Evolutionary conservation across 2,888 invertebrate species (phyloP).

Genomic region (Hirtodrosophila alboralis): DNA sequence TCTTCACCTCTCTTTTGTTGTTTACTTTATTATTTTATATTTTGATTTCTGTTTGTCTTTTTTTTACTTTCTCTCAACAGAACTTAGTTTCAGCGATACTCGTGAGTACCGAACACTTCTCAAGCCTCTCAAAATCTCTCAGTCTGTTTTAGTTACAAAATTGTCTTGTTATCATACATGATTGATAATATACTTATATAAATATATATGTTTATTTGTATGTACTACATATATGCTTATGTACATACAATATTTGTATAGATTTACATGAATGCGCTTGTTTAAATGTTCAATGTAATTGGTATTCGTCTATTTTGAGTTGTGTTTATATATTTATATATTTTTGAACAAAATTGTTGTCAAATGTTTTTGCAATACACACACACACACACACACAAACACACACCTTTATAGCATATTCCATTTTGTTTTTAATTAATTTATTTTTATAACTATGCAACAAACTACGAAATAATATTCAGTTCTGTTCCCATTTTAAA

Average conservation of each 20-base stretch:
- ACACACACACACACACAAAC: constrained; percentile 4
- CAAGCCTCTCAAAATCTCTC: constrained; percentile 33
- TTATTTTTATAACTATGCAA: constrained; percentile 7
- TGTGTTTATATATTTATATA: constrained; percentile 10
- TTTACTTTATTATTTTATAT: constrained; percentile 21
- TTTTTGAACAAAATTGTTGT: constrained; percentile 5
- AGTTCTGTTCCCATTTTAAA: not conserved
- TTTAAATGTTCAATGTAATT: constrained; percentile 38
- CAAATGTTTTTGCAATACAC: constrained; percentile 3
- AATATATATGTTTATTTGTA: constrained; percentile 1
- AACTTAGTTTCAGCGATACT: constrained; percentile 84
- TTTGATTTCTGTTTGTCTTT: constrained; percentile 55
- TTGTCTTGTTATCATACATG: constrained; percentile 15
- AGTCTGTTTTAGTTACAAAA: constrained; percentile 21
- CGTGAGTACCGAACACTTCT: constrained; percentile 76
- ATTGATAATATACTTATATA: constrained; percentile 16
- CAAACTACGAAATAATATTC: constrained; percentile 2
- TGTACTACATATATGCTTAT: constrained; percentile 17
- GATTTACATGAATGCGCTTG: constrained; percentile 44
- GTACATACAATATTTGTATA: constrained; percentile 31
- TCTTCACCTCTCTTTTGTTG: constrained; percentile 25
- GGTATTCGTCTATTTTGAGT: constrained; percentile 15
- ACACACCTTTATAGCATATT: constrained; percentile 1
- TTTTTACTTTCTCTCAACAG: constrained; percentile 73
- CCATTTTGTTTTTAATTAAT: not conserved